These are phyloP conservation scores for Rhineura floridana DNA, from an alignment of 2,113 vertebrate species.

Conservation along the genomic window DNA sequence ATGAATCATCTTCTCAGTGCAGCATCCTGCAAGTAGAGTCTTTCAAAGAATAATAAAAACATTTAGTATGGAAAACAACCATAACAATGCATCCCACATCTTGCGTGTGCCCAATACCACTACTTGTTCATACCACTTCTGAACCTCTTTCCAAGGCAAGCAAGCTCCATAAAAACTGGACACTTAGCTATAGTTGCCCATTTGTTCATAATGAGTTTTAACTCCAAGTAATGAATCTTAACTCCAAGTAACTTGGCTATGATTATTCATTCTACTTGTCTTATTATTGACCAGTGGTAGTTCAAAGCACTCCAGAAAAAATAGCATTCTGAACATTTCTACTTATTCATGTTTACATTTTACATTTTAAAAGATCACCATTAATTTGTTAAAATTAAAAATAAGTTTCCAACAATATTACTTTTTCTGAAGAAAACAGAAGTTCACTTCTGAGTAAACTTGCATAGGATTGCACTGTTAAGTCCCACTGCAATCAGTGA, in stretches of 20 bases:
- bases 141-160: neutral
- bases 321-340: neutral
- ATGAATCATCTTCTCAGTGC: constrained; percentile 84
- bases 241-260: neutral
- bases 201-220: neutral
- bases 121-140: neutral
- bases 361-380: neutral
- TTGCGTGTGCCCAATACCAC: too few species aligned
- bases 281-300: neutral
- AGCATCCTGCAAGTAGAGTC: constrained; percentile 93
- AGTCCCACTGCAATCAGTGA: too few species aligned
- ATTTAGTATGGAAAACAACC: neutral
- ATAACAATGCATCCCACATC: neutral
- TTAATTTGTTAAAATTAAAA: neutral
- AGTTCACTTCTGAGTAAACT: too few species aligned
- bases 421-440: neutral
- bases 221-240: neutral
- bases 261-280: neutral
- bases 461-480: too few species aligned
- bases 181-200: neutral
- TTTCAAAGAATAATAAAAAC: constrained; percentile 62
- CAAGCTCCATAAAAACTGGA: neutral
- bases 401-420: neutral
- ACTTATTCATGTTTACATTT: neutral
- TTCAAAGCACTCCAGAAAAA: neutral